phyloP scores from a whole-genome alignment of 2,113 vertebrate genomes.

The Mionectes macconnelli region DNA sequence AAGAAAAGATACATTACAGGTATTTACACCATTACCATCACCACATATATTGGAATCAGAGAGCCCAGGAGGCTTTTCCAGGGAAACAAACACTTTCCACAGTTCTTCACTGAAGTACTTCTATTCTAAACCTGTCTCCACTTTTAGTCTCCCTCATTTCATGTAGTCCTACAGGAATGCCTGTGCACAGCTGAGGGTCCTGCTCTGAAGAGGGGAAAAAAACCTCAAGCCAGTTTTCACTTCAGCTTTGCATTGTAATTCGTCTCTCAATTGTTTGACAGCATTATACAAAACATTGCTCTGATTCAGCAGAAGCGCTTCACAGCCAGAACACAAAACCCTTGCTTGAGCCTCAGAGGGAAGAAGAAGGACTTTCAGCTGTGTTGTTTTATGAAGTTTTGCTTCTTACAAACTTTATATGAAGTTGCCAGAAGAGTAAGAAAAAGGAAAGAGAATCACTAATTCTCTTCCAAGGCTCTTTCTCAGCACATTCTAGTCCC shows the following conservation, averaged over 20 bases:
- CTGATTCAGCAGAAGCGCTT: neutral
- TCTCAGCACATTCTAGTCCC: neutral
- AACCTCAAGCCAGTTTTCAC: neutral
- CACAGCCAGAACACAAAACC: neutral
- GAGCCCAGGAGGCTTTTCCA: neutral
- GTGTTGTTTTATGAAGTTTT: neutral
- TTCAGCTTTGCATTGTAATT: neutral
- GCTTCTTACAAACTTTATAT: neutral
- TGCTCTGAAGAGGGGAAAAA: neutral
- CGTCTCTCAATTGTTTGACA: neutral
- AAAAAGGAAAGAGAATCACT: neutral
- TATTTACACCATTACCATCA: neutral
- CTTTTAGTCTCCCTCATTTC: neutral
- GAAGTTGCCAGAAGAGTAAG: neutral
- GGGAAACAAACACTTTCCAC: neutral
- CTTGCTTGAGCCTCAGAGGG: neutral
- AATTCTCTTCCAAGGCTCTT: neutral
- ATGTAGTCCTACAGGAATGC: rapidly evolving
- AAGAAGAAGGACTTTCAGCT: neutral
- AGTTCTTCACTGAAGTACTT: neutral
- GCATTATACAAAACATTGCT: neutral
- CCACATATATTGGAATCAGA: neutral
- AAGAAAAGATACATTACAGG: neutral
- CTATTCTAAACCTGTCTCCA: neutral
- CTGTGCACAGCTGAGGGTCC: neutral